phyloP scores from a whole-genome alignment of 2,113 vertebrate species.

The Halcyon malimbica region DNA sequence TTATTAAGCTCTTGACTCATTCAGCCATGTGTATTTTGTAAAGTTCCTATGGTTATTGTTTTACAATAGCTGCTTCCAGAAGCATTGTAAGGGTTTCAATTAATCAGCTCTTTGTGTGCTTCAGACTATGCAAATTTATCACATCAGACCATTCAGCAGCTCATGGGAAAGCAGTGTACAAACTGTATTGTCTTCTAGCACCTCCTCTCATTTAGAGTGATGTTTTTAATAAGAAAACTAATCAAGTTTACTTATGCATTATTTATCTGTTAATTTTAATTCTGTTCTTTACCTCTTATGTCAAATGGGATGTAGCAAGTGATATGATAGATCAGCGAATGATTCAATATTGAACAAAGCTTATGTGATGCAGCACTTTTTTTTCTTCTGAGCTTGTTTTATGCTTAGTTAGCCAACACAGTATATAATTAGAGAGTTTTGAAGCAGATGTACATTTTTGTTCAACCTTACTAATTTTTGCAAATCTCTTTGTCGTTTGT shows the following conservation, averaged over 20 bases:
- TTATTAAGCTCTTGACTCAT: conserved; percentile 78
- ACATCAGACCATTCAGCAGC: conserved; percentile 90
- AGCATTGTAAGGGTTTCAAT: conserved; percentile 91
- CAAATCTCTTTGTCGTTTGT: not conserved
- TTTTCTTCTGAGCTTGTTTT: conserved; percentile 55
- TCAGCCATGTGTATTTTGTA: conserved; percentile 86
- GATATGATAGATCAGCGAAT: conserved; percentile 72
- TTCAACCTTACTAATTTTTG: conserved; percentile 15
- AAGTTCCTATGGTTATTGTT: conserved; percentile 89
- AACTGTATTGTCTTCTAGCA: conserved; percentile 91
- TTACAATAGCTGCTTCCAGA: conserved; percentile 87
- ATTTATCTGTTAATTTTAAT: conserved; percentile 81
- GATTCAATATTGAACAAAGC: conserved; percentile 71
- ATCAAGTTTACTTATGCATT: conserved; percentile 87
- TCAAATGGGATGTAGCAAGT: conserved; percentile 72
- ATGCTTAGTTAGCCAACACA: conserved; percentile 41
- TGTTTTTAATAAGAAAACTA: conserved; percentile 98
- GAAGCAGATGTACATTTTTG: conserved; percentile 32
- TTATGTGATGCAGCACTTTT: conserved; percentile 70
- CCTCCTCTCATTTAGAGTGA: conserved; percentile 92
- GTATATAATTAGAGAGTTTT: conserved; percentile 49
- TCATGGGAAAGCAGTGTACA: conserved; percentile 94
- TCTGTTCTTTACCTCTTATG: conserved; percentile 69
- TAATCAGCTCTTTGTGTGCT: conserved; percentile 96
- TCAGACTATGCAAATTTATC: conserved; percentile 99